Evolutionary conservation across 2,888 invertebrate genomes (phyloP).

Genomic region (Drosophila meridiana): DNA sequence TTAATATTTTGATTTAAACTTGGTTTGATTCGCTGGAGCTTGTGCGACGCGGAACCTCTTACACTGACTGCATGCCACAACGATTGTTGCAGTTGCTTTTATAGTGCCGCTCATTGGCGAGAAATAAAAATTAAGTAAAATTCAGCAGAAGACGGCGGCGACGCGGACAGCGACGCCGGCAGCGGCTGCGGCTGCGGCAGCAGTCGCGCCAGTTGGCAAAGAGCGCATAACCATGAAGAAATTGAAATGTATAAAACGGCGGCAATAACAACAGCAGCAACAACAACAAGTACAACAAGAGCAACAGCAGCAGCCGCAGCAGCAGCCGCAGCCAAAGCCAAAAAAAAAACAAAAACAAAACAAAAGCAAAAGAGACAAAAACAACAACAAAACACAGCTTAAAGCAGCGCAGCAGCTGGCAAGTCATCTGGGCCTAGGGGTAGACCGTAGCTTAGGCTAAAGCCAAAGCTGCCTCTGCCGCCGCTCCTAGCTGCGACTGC

Average conservation of each 20-base stretch:
- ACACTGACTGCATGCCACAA: constrained; percentile 84
- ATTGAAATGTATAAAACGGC: constrained; percentile 74
- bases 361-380: constrained; percentile 25
- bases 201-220: constrained; percentile 68
- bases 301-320: constrained; percentile 23
- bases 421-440: constrained; percentile 72
- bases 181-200: constrained; percentile 17
- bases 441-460: constrained; percentile 48
- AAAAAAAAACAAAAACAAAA: too few species aligned
- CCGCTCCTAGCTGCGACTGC: constrained; percentile 65
- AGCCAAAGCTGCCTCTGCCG: constrained; percentile 23
- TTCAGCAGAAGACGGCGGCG: constrained; percentile 48
- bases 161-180: constrained; percentile 15
- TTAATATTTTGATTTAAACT: constrained; percentile 31
- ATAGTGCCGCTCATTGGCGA: constrained; percentile 80
- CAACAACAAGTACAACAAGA: constrained; percentile 31
- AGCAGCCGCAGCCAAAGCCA: constrained; percentile 61
- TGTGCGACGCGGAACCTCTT: constrained; percentile 83
- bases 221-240: constrained; percentile 81
- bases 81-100: constrained; percentile 84
- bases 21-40: constrained; percentile 54
- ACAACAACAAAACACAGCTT: constrained; percentile 22
- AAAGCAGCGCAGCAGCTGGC: constrained; percentile 59
- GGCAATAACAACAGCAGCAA: constrained; percentile 36
- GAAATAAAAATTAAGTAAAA: constrained; percentile 80